Evolutionary conservation across 2,113 vertebrate species (phyloP), one percentile per base, ranked within the genome.

Genomic region (Mixornis gularis): DNA sequence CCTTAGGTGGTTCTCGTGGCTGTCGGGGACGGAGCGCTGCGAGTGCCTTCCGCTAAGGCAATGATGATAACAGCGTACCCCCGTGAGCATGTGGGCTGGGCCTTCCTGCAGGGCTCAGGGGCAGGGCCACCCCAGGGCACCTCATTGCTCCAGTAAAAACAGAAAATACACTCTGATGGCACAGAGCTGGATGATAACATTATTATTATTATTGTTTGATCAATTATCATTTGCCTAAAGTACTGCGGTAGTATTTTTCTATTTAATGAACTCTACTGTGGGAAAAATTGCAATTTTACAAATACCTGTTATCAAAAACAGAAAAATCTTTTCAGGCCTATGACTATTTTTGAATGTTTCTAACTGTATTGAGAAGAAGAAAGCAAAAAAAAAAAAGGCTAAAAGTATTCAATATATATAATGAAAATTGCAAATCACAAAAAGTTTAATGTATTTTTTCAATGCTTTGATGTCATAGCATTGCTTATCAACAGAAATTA

Each of bases 31-130:
- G 48, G 96, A 95, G 79, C 94, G 21, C 85, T 92, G 98, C 55
- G 96, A 97, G 79, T 96, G 93, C 62, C 97, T 98, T 70, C 96
- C 89, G 56, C 97, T 96, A 98, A 99, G 98, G 98, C 98, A 99
- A 97, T 97, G 13, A 46, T 21, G 13, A 46, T 21, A 46, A 21
- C 20, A 89, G 94, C 82, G 34, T 93, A 81, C 36, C 36, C 36
- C 36, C 7, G 36, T 96, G 96, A 94, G 97, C 46, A 89, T 92
- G 34, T 48, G 93, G 38, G 65, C 56, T 29, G 30, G 34, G 13
- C 96, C 18, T 98, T 97, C 88, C 93, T 95, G 97, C 97, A 96
- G 95, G 90, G 27, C 83, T 73, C 72, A 24, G 13, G 0, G 46
- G 19, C 36, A 14, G 3, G 59, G 63, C 32, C 74, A 30, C 41